A percentile compares a stretch with the other conserved stretches of the same genome.
These are phyloP conservation scores for Cyprinodon tularosa DNA, from an alignment of 2,113 vertebrate species.

Conservation along the genomic window DNA sequence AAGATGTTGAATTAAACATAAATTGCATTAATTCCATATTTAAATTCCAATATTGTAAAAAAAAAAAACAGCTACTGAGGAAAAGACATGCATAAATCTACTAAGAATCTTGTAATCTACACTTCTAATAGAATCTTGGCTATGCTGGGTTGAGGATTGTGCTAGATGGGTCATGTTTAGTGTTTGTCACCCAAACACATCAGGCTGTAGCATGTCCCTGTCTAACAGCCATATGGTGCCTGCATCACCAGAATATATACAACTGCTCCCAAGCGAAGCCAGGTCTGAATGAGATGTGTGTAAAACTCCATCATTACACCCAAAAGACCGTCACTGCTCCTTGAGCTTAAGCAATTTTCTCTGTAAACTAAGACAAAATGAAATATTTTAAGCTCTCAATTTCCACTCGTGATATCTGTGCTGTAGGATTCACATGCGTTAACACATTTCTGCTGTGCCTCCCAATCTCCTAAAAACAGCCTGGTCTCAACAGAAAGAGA, in stretches of 20 bases:
- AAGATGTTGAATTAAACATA: not conserved
- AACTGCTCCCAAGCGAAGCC: not conserved
- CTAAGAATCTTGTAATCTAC: not conserved
- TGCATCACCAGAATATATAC: slow-evolving; percentile 22
- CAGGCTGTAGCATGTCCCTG: slow-evolving; percentile 1
- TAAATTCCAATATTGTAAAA: too few relatives aligned
- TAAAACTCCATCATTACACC: slow-evolving; percentile 25
- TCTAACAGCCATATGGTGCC: slow-evolving; percentile 8
- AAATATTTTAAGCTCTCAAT: slow-evolving; percentile 36
- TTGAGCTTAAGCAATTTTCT: slow-evolving; percentile 32
- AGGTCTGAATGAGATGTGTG: not conserved
- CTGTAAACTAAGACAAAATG: slow-evolving; percentile 39
- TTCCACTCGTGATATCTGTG: slow-evolving; percentile 51
- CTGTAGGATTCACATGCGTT: slow-evolving; percentile 34
- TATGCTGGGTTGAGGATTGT: not conserved
- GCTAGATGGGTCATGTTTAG: slow-evolving; percentile 1
- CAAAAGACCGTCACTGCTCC: slow-evolving; percentile 3
- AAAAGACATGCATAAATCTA: too few relatives aligned
- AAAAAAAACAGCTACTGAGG: not conserved
- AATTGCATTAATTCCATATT: not conserved
- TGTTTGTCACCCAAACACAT: not conserved
- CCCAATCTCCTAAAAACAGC: slow-evolving; percentile 57
- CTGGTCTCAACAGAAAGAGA: slow-evolving; percentile 58
- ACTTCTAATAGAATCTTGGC: too few relatives aligned
- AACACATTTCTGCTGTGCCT: slow-evolving; percentile 39